These are phyloP conservation scores for Coelinius sp. DNA, from an alignment of 2,888 invertebrate genomes.

Conservation along the genomic window DNA sequence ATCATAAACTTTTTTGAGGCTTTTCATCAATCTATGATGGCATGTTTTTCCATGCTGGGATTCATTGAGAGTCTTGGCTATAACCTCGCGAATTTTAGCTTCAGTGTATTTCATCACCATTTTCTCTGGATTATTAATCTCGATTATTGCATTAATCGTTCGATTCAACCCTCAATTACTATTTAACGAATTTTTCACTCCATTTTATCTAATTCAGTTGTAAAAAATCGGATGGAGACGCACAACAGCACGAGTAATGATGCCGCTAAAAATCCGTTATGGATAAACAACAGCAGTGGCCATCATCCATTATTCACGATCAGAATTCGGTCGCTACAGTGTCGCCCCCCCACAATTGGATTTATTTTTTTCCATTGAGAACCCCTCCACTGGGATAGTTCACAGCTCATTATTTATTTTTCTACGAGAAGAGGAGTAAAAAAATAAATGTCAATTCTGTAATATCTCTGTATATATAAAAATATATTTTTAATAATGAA, in stretches of 20 bases:
- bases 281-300: neutral
- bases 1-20: conserved; percentile 76
- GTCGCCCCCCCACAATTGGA: no score
- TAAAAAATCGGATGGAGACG: neutral
- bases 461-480: neutral
- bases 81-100: conserved; percentile 31
- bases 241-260: neutral
- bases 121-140: neutral
- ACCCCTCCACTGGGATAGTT: no score
- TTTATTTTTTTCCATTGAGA: no score
- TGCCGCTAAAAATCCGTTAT: conserved; percentile 12
- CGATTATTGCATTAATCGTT: neutral
- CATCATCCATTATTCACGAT: no score
- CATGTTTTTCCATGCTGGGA: conserved; percentile 78
- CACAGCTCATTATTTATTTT: neutral
- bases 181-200: neutral
- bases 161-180: neutral
- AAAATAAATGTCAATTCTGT: neutral
- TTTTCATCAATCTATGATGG: conserved; percentile 77
- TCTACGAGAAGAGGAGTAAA: neutral
- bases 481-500: conserved; percentile 16
- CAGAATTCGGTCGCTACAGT: no score
- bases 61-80: conserved; percentile 74
- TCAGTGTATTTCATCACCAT: conserved; percentile 18
- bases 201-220: neutral